Conservation (phyloP, 2,797 vertebrate species). For the Muscicapa striata region DNA sequence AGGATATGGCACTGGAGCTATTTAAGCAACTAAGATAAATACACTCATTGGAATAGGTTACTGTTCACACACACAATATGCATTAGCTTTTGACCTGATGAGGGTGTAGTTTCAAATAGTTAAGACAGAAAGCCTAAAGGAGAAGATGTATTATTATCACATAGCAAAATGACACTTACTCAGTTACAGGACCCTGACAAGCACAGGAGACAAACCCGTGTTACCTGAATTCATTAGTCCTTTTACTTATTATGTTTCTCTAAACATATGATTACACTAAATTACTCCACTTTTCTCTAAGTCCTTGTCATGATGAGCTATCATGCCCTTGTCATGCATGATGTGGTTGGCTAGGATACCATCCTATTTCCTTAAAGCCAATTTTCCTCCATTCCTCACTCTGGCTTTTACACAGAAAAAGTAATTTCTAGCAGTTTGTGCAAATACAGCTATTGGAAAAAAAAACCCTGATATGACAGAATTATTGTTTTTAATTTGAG, state of each 20-base stretch:
- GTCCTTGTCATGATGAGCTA: background rate
- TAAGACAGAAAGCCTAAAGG: background rate
- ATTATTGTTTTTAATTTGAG: background rate
- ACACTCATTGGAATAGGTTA: background rate
- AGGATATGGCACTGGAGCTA: background rate
- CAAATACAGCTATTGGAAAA: background rate
- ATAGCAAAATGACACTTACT: background rate
- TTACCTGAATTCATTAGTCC: slow-evolving; percentile 10
- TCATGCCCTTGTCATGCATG: background rate
- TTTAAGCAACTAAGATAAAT: slow-evolving; percentile 36
- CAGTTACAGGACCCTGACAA: background rate
- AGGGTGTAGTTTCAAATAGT: background rate
- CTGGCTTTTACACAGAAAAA: background rate
- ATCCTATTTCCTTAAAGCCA: background rate
- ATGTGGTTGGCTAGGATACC: background rate
- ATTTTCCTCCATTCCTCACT: background rate
- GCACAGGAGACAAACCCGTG: background rate
- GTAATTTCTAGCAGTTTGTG: background rate
- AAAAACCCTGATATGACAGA: background rate
- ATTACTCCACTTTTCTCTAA: background rate
- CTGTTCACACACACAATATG: background rate
- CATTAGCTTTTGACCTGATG: slow-evolving; percentile 50
- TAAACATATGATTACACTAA: slow-evolving; percentile 18
- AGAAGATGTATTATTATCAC: background rate
- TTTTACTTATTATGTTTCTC: background rate